Base-by-base conservation (phyloP, 2,113 vertebrate genomes). In the Murina feae region DNA sequence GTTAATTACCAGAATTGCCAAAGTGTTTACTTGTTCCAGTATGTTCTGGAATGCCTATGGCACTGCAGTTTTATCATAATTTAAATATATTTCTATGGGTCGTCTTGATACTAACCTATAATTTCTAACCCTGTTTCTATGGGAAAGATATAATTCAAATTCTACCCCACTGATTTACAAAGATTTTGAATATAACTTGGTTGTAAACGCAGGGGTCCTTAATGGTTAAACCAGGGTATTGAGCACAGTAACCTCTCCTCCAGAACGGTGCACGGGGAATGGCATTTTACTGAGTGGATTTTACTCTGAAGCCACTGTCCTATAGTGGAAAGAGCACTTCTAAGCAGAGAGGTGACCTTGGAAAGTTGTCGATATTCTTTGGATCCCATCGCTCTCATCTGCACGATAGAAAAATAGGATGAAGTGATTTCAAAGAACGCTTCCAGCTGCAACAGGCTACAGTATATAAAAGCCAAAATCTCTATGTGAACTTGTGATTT, bases 401-500 rank as follows among this genome's bases (percentile, higher is more conserved):
- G 37, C 79, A 37, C 90, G 76, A 78, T 42, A 20, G 53, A 86
- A 92, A 28, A 42, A 9, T 6, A n/a, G 25, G 25, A 49, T 25
- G 71, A 91, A 51, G 30, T 20, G 14, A 55, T 49, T 53, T 80
- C 35, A 69, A 37, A 69, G 74, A 35, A 74, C 16, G 37, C 44
- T 87, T 42, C 30, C 28, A 66, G 42, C 21, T 93, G 83, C 74
- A 79, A 83, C 6, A 47, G 63, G 42, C 6, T 85, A 35, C 8
- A 17, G 51, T 66, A n/a, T 51, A 51, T 74, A 78, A 91, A 89
- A 96, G 12, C n/a, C 68, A 35, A 79, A 65, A 30, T 30, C n/a
- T 32, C 13, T 42, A 2, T 18, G 30, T 51, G 93, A 93, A 78
- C 55, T 80, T 95, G 79, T 93, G 69, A 91, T 87, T 88, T 86